Conservation (phyloP, 2,797 vertebrate genomes). For the Anguilla anguilla region DNA sequence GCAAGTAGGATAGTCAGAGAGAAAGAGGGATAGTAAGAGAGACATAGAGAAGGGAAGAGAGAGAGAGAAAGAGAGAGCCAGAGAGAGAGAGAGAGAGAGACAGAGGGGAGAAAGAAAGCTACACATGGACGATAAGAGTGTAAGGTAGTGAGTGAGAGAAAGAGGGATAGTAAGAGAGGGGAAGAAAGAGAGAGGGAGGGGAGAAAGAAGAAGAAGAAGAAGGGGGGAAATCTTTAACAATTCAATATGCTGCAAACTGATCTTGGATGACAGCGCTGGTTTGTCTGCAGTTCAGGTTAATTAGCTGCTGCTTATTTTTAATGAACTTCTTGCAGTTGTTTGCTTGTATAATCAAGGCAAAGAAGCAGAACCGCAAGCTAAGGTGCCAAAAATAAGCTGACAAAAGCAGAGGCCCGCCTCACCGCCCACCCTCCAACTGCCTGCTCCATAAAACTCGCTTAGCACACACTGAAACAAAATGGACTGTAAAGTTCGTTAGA, state of each 20-base stretch:
- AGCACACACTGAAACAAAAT: conserved; percentile 99
- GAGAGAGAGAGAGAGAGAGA: conserved; percentile 52
- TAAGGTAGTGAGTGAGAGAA: conserved; percentile 72
- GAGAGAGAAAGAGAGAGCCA: conserved; percentile 57
- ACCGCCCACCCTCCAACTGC: conserved; percentile 88
- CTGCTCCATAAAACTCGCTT: conserved; percentile 99
- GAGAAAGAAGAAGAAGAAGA: conserved; percentile 26
- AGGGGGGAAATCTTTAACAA: conserved; percentile 78
- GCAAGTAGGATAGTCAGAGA: no score
- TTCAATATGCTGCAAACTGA: conserved; percentile 90
- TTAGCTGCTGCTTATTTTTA: conserved; percentile 99
- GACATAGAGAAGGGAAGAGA: conserved; percentile 39
- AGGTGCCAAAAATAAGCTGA: conserved; percentile 99
- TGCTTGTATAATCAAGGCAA: conserved; percentile 99
- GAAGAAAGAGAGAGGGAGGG: conserved; percentile 43
- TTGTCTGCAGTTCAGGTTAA: conserved; percentile 98
- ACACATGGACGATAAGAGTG: conserved; percentile 41
- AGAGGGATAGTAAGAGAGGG: conserved; percentile 30
- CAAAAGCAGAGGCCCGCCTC: conserved; percentile 88
- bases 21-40: neutral
- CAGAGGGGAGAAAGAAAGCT: conserved; percentile 54
- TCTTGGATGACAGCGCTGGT: conserved; percentile 90
- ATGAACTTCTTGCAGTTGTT: conserved; percentile 99
- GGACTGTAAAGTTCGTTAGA: conserved; percentile 99
- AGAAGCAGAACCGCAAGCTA: conserved; percentile 99